These are phyloP conservation scores for Eleginops maclovinus DNA, from an alignment of 2,113 vertebrate species.

Conservation along the genomic window DNA sequence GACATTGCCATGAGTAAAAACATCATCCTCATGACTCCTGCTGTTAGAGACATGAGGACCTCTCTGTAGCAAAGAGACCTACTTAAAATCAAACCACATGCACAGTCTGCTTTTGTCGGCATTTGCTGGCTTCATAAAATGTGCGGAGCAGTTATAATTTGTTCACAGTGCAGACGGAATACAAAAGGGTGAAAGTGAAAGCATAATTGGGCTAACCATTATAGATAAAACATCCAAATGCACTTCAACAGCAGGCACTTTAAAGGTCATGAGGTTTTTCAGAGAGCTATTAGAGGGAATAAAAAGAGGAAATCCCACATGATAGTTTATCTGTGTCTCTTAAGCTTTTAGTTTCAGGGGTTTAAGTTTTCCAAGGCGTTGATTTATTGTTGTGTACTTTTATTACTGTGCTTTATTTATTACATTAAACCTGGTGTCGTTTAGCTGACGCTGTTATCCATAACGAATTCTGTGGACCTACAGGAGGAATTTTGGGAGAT, in stretches of 20 bases:
- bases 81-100: not conserved
- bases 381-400: not conserved
- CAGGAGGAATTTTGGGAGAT: too few relatives aligned
- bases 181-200: conserved; percentile 9
- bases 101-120: not conserved
- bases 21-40: not conserved
- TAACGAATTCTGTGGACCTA: too few relatives aligned
- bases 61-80: not conserved
- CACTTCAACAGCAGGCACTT: conserved; percentile 9
- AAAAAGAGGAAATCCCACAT: not conserved
- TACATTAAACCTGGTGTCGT: too few relatives aligned
- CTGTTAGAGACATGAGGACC: not conserved
- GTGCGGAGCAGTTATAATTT: not conserved
- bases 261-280: not conserved
- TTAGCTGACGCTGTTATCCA: too few relatives aligned
- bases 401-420: not conserved
- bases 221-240: conserved; percentile 1
- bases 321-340: not conserved
- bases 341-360: not conserved
- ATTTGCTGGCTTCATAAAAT: not conserved
- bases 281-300: conserved; percentile 4
- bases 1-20: not conserved
- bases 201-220: not conserved
- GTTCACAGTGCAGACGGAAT: not conserved
- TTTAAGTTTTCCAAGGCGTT: not conserved